phyloP scores from a whole-genome alignment of 2,113 vertebrate genomes.

The Mastomys coucha region DNA sequence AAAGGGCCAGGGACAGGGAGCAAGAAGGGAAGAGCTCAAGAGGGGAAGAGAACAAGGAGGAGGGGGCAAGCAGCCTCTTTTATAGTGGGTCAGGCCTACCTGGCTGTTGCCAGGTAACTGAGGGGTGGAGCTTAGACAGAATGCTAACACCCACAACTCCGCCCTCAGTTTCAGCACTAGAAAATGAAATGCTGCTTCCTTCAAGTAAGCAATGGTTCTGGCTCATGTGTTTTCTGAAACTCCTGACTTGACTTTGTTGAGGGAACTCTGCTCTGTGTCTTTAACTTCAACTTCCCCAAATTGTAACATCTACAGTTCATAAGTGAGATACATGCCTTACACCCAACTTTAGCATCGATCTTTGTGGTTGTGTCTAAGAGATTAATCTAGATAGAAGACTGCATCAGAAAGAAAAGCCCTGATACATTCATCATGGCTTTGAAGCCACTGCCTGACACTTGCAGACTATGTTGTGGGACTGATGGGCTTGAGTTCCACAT shows the following conservation, averaged over 20 bases:
- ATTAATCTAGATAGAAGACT: not conserved
- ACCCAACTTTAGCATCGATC: not conserved
- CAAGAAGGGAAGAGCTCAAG: too few relatives aligned
- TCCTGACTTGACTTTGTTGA: not conserved
- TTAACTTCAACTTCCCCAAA: not conserved
- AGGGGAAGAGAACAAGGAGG: too few relatives aligned
- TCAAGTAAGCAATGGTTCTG: not conserved
- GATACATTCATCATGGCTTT: not conserved
- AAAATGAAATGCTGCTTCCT: not conserved
- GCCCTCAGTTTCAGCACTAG: not conserved
- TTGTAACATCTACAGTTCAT: not conserved
- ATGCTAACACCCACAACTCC: not conserved
- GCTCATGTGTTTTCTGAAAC: not conserved
- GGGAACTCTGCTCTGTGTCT: not conserved
- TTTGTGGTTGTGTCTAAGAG: not conserved
- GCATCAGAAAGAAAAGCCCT: not conserved
- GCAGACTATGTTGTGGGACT: accelerated
- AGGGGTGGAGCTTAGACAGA: too few relatives aligned
- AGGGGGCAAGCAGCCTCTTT: too few relatives aligned
- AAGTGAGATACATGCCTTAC: not conserved
- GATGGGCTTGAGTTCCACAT: too few relatives aligned
- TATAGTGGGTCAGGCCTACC: too few relatives aligned
- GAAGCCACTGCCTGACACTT: not conserved
- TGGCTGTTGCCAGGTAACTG: too few relatives aligned
- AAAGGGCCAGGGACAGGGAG: too few relatives aligned